Base-by-base conservation (phyloP, 2,888 invertebrate genomes). In the Hydraecia micacea region DNA sequence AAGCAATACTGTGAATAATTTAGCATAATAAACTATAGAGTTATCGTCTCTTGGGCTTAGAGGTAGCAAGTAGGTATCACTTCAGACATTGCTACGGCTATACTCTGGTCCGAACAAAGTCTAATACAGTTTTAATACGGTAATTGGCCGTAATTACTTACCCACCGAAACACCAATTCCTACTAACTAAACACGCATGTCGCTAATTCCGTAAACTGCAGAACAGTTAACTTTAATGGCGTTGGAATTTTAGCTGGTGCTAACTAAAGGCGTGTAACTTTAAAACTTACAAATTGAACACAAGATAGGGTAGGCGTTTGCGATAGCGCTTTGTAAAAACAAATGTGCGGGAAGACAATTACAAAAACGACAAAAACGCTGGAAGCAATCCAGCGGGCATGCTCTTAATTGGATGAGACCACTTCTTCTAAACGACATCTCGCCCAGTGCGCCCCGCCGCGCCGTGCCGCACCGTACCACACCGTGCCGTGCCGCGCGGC, bases 331-430 rank as follows among this genome's bases (percentile, higher is more conserved):
- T 90, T 91, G 91, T 91, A 93, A 93, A 94, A 93, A 92, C 91
- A 92, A 93, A 92, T 93, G 91, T 89, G 92, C 89, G 85, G 87
- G 91, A 91, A 93, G 94, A 95, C 95, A 95, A 95, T 96, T 95
- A 94, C 93, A 95, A 95, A 95, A 95, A 95, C 94, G 94, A 93
- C 93, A 94, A 94, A 94, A 95, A 93, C 92, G 92, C 93, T 95
- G 94, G 93, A 94, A 95, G 94, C 96, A 95, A 95, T 96, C 95
- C 96, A 96, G 93, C 91, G 94, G 91, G 93, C 93, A 92, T 93
- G 93, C 93, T 96, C 95, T 95, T 96, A 96, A 96, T 96, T 96
- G 96, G 95, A 96, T 96, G 96, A 95, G 95, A 95, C 95, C 94
- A 95, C 95, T 96, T 95, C 94, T 91, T 95, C 93, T 95, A 95